phyloP scores from a whole-genome alignment of 2,113 vertebrate genomes.

The Ondatra zibethicus region DNA sequence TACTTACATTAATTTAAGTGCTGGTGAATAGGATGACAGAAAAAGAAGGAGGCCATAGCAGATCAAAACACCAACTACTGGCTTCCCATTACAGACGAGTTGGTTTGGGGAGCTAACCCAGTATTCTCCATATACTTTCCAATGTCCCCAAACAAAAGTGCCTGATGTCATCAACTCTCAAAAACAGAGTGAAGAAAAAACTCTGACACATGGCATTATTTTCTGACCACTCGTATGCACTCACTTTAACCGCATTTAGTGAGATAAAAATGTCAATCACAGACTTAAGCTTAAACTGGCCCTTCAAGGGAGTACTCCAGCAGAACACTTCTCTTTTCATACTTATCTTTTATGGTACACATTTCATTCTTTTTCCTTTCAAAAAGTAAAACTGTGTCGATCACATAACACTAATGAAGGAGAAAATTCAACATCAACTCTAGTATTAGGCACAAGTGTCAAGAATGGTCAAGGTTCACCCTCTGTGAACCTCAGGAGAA shows the following conservation, averaged over 20 bases:
- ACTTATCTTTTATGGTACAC: conserved; percentile 20
- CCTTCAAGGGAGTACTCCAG: neutral
- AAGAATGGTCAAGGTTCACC: neutral
- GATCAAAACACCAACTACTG: conserved; percentile 57
- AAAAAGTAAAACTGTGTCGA: conserved; percentile 26
- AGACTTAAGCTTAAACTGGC: conserved; percentile 58
- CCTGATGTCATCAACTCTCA: conserved; percentile 64
- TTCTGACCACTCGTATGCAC: neutral
- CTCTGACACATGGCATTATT: conserved; percentile 9
- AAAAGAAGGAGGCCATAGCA: conserved; percentile 66
- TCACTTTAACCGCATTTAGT: conserved; percentile 54
- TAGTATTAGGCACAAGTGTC: neutral
- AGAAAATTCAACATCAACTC: conserved; percentile 36
- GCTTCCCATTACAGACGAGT: conserved; percentile 30
- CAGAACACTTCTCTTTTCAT: conserved; percentile 39
- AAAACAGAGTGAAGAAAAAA: conserved; percentile 67
- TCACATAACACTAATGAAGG: conserved; percentile 20
- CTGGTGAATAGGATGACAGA: conserved; percentile 63
- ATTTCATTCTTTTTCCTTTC: conserved; percentile 44
- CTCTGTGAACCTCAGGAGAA: neutral
- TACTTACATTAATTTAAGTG: conserved; percentile 73
- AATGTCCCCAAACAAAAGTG: conserved; percentile 70
- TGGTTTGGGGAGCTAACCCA: conserved; percentile 40
- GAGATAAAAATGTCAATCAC: conserved; percentile 67
- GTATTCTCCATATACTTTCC: conserved; percentile 57